Base-by-base conservation (phyloP, 2,113 vertebrate species). In the Dromas ardeola region DNA sequence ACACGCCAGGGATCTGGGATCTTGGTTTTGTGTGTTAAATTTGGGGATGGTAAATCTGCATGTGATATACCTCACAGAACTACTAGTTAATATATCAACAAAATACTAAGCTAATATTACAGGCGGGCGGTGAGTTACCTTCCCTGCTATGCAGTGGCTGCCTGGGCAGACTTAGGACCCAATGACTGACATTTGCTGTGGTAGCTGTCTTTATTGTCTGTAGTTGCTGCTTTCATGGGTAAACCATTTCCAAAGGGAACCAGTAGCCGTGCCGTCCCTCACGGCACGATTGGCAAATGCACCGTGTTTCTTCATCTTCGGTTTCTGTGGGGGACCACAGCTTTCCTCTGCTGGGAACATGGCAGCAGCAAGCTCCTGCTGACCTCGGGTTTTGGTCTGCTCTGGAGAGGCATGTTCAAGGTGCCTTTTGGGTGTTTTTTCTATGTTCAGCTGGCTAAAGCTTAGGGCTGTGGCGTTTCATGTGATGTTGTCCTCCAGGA, bases 61-160 rank as follows among this genome's bases (percentile, higher is more conserved):
- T 89, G 58, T 84, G 77, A 97, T 95, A 98, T 97, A 97, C 97
- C 97, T 97, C 97, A 97, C 77, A 89, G 83, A 96, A 92, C 32
- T 92, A 27, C 61, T 92, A 88, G 65, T 78, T 88, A 93, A 61
- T 89, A 11, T 74, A 72, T 90, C 50, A 40, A 49, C 69, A 92
- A 73, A 88, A 88, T 2, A 87, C 71, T 97, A 97, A 98, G 96
- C 95, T 98, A 95, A 30, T 56, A 61, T 45, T 96, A 72, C 34
- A 61, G 70, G 84, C 74, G 70, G 63, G 77, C 53, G 71, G 70
- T 72, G 80, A 89, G 65, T 86, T 91, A 61, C 70, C 71, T 90
- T 72, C 53, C 47, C 50, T 88, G 70, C 73, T 86, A 5, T 72
- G 81, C 92, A 87, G 76, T 74, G 61, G 66, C 84, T 93, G 58